Percentiles rank a stretch among this genome's conserved stretches.
Evolutionary conservation across 2,113 vertebrate genomes (phyloP).

Genomic region (Silurus glanis): DNA sequence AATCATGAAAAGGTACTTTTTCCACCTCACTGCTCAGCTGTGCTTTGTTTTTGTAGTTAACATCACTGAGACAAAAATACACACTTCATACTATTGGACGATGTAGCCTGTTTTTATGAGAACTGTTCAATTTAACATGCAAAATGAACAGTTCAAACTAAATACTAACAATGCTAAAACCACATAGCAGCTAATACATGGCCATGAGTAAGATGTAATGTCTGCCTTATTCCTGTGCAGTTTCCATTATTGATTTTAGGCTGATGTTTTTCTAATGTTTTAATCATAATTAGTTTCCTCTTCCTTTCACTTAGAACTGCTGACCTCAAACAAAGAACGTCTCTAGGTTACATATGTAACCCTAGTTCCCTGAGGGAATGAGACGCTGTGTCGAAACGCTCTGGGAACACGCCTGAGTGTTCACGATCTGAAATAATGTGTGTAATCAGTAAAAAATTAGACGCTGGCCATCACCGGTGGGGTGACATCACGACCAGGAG

Average conservation of each 20-base stretch:
- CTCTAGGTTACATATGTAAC: no score
- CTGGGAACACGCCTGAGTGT: no score
- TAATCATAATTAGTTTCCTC: neutral
- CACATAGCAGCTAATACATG: neutral
- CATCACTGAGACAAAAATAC: slow-evolving; percentile 14
- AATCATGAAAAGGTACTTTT: slow-evolving; percentile 2
- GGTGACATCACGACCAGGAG: no score
- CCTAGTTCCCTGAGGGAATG: no score
- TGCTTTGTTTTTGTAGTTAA: slow-evolving; percentile 22
- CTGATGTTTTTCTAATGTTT: neutral
- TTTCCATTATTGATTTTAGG: neutral
- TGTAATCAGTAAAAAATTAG: no score
- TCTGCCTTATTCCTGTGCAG: neutral
- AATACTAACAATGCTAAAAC: neutral
- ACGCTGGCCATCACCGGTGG: no score
- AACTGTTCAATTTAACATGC: neutral
- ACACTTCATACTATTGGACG: neutral
- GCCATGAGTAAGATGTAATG: neutral
- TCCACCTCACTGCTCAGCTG: slow-evolving; percentile 11
- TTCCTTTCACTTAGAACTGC: neutral
- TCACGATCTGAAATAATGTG: no score
- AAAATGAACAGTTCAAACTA: neutral
- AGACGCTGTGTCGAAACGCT: no score
- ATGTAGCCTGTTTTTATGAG: neutral
- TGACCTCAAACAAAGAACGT: neutral